phyloP scores from a whole-genome alignment of 2,888 invertebrate genomes.

The Busseola fusca region DNA sequence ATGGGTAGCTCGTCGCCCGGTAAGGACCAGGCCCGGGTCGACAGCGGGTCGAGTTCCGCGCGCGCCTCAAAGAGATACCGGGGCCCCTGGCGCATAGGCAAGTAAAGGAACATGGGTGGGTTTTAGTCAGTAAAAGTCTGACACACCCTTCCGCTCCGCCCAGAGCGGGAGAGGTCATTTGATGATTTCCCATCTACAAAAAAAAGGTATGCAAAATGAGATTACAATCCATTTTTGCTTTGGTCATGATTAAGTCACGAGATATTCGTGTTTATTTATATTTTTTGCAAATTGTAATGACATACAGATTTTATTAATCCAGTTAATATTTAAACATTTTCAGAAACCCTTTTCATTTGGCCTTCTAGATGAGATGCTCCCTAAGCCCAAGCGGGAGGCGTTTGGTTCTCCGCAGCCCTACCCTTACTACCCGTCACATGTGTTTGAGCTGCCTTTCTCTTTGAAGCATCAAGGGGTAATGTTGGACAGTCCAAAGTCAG shows the following conservation, averaged over 20 bases:
- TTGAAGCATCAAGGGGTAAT: constrained; percentile 67
- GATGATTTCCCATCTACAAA: too few species aligned
- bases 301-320: not conserved
- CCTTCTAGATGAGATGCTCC: constrained; percentile 82
- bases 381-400: constrained; percentile 74
- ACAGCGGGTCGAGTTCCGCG: too few species aligned
- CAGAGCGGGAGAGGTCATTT: too few species aligned
- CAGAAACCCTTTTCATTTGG: constrained; percentile 87
- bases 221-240: too few species aligned
- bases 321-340: constrained; percentile 57
- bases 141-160: too few species aligned
- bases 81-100: too few species aligned
- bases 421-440: constrained; percentile 81
- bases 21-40: too few species aligned
- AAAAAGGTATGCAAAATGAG: too few species aligned
- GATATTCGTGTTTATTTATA: not conserved
- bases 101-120: too few species aligned
- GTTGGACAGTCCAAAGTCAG: constrained; percentile 68
- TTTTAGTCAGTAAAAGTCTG: too few species aligned
- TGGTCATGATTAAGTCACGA: not conserved
- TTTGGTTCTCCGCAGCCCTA: constrained; percentile 85
- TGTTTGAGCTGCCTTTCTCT: constrained; percentile 84
- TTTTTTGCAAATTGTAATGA: not conserved
- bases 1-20: too few species aligned
- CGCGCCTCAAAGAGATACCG: too few species aligned